These are phyloP conservation scores for Quadriops clusia DNA, from an alignment of 2,888 invertebrate genomes.

Conservation along the genomic window DNA sequence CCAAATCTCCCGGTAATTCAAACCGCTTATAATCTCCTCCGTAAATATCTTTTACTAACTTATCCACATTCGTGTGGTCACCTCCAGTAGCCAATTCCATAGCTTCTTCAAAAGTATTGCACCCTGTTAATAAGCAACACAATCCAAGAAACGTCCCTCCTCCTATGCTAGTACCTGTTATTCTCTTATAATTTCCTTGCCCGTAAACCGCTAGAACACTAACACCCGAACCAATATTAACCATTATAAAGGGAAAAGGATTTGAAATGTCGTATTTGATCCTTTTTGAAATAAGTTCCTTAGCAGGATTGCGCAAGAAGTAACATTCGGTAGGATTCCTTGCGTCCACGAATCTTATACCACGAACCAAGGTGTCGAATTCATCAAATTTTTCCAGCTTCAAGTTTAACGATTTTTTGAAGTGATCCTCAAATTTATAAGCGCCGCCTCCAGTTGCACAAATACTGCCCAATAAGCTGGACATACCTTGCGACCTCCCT, in stretches of 20 bases:
- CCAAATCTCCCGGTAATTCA: conserved; percentile 82
- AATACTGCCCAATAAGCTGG: conserved; percentile 85
- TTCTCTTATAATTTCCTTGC: conserved; percentile 78
- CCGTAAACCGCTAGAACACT: conserved; percentile 88
- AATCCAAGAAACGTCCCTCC: conserved; percentile 96
- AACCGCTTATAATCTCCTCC: conserved; percentile 93
- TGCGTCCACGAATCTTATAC: conserved; percentile 86
- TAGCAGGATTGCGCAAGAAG: conserved; percentile 79
- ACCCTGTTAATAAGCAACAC: conserved; percentile 89
- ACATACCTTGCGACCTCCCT: conserved; percentile 92
- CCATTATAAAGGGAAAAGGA: conserved; percentile 68
- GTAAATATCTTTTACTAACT: conserved; percentile 91
- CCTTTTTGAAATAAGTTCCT: conserved; percentile 53
- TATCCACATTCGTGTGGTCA: conserved; percentile 88
- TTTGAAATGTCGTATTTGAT: conserved; percentile 55
- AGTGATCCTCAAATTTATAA: conserved; percentile 91
- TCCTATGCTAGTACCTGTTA: conserved; percentile 94
- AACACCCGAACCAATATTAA: conserved; percentile 98
- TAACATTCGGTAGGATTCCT: conserved; percentile 87
- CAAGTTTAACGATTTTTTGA: conserved; percentile 79
- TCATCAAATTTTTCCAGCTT: conserved; percentile 91
- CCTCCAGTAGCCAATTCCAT: conserved; percentile 87
- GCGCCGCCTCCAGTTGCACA: conserved; percentile 98
- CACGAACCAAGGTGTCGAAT: conserved; percentile 87
- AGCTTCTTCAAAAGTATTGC: conserved; percentile 93